A percentile compares a stretch with the other conserved stretches of the same genome.
Conservation (phyloP, 2,888 invertebrate genomes). For the Thecophora atra region DNA sequence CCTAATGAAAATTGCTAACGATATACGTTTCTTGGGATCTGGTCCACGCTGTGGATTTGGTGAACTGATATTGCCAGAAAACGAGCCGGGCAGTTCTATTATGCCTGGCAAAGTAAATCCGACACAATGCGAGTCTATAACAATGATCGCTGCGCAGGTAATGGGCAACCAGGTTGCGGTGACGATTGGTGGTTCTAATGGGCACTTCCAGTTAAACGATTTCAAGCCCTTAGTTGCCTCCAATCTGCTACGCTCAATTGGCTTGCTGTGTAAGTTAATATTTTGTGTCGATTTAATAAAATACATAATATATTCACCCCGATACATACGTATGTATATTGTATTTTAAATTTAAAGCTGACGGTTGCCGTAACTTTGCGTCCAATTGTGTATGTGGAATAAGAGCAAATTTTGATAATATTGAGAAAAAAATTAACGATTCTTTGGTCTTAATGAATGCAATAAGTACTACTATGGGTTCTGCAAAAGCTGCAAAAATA, state of each 20-base stretch:
- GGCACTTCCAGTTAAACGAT: slow-evolving; percentile 98
- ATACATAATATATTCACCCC: too few species aligned
- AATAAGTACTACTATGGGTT: slow-evolving; percentile 95
- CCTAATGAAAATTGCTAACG: slow-evolving; percentile 96
- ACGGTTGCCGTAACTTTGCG: slow-evolving; percentile 83
- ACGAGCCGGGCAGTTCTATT: slow-evolving; percentile 98
- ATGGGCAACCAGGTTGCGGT: slow-evolving; percentile 98
- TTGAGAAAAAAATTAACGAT: slow-evolving; percentile 85
- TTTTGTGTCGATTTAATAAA: neutral
- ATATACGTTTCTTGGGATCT: slow-evolving; percentile 89
- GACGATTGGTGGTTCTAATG: slow-evolving; percentile 91
- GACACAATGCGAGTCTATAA: slow-evolving; percentile 97
- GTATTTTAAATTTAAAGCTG: slow-evolving; percentile 66
- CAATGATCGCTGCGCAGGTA: slow-evolving; percentile 96
- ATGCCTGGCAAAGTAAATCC: slow-evolving; percentile 99
- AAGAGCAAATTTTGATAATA: slow-evolving; percentile 76
- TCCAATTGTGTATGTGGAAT: slow-evolving; percentile 87
- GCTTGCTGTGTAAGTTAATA: slow-evolving; percentile 71
- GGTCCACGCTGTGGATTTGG: slow-evolving; percentile 97
- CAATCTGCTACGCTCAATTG: slow-evolving; percentile 88
- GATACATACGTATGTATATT: too few species aligned
- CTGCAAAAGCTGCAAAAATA: slow-evolving; percentile 95
- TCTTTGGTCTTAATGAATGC: slow-evolving; percentile 98
- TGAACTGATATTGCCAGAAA: slow-evolving; percentile 93
- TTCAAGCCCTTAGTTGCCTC: slow-evolving; percentile 97